Conservation (phyloP, 2,797 vertebrate genomes). For the Chrosomus eos region DNA sequence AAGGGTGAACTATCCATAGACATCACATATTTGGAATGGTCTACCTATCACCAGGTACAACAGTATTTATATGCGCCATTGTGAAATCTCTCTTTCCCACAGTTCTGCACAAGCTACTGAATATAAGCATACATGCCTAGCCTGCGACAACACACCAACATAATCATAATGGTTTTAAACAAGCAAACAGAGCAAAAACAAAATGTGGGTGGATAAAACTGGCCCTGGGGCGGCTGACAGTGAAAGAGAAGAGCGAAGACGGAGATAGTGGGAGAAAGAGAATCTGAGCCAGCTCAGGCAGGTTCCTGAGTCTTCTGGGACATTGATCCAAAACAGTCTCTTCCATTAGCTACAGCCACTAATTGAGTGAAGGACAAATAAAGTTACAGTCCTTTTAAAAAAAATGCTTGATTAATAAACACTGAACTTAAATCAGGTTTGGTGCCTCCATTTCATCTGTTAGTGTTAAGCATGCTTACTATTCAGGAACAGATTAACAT, state of each 20-base stretch:
- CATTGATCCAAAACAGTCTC: conserved; percentile 17
- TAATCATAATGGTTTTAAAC: conserved; percentile 35
- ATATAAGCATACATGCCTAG: neutral
- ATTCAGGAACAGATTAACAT: conserved; percentile 26
- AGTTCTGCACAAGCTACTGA: neutral
- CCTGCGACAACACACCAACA: neutral
- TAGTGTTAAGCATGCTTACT: conserved; percentile 24
- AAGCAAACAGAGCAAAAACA: conserved; percentile 21
- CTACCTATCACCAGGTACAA: neutral
- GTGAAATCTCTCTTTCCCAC: conserved; percentile 1
- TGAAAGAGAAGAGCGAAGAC: conserved; percentile 41
- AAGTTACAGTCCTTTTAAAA: conserved; percentile 16
- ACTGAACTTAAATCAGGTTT: conserved; percentile 28
- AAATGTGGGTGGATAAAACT: conserved; percentile 47
- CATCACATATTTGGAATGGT: neutral
- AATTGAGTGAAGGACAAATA: conserved; percentile 41
- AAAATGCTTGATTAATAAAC: conserved; percentile 41
- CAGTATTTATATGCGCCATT: neutral
- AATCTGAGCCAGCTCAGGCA: neutral
- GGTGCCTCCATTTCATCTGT: conserved; percentile 6
- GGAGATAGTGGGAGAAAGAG: conserved; percentile 12
- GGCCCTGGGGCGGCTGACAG: conserved; percentile 31
- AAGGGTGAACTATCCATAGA: neutral
- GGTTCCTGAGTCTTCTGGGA: conserved; percentile 20
- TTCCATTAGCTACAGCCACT: conserved; percentile 35